These are phyloP conservation scores for Micromys minutus DNA, from an alignment of 2,113 vertebrate genomes.

Conservation along the genomic window DNA sequence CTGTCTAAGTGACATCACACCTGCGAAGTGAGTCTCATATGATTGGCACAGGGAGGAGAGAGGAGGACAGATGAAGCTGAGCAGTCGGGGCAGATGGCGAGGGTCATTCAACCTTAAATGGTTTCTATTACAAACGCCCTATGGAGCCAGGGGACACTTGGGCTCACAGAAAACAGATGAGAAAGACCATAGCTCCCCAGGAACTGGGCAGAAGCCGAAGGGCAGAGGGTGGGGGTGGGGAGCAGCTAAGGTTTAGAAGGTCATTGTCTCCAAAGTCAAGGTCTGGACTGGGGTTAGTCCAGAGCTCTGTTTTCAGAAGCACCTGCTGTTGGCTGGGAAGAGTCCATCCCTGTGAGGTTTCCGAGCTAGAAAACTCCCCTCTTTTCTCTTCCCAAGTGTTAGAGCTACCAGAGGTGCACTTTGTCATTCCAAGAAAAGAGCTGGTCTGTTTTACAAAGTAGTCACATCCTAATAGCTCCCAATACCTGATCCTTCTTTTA, in stretches of 20 bases:
- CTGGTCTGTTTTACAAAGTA: not conserved
- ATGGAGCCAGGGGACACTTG: not conserved
- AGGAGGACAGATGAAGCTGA: not conserved
- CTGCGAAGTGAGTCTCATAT: not conserved
- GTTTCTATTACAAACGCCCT: not conserved
- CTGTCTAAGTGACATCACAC: not conserved
- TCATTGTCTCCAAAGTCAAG: not conserved
- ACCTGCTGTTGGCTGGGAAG: not conserved
- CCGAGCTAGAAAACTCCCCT: not conserved
- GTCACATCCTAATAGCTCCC: not conserved
- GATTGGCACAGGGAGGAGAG: no score
- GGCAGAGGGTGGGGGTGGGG: accelerated
- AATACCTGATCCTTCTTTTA: not conserved
- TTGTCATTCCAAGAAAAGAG: not conserved
- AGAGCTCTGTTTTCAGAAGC: not conserved
- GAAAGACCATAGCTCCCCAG: no score
- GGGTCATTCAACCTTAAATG: not conserved
- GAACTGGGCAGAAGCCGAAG: not conserved
- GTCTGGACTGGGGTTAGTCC: not conserved
- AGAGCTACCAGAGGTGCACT: not conserved
- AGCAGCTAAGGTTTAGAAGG: not conserved
- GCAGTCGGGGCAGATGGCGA: not conserved
- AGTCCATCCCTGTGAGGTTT: not conserved
- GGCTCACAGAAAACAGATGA: not conserved
- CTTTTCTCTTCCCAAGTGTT: not conserved